A percentile compares a stretch with the other conserved stretches of the same genome.
Evolutionary conservation across 2,113 vertebrate genomes (phyloP).

Genomic region (Himantopus leucocephalus): DNA sequence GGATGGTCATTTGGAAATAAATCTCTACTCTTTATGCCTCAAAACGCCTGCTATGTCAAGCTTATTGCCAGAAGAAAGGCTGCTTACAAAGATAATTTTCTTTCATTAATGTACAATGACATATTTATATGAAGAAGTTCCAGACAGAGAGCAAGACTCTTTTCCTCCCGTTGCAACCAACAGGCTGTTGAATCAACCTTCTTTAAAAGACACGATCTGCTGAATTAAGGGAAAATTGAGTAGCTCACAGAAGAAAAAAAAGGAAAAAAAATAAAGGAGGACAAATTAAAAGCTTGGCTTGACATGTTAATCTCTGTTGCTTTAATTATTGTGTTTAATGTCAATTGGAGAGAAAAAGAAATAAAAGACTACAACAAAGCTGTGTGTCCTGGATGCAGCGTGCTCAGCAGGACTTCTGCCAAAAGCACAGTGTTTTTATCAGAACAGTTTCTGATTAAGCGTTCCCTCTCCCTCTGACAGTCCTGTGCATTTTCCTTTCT

Average conservation of each 20-base stretch:
- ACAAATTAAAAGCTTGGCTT: conserved; percentile 8
- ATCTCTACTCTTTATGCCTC: conserved; percentile 16
- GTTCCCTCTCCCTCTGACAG: not conserved
- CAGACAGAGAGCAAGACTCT: not conserved
- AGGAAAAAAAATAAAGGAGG: not conserved
- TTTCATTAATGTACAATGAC: conserved; percentile 11
- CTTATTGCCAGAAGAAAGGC: conserved; percentile 43
- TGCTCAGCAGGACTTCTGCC: conserved; percentile 16
- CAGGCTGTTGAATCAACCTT: not conserved
- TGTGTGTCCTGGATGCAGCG: not conserved
- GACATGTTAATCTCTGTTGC: conserved; percentile 37
- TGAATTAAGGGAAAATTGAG: conserved; percentile 33
- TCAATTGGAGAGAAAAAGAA: not conserved
- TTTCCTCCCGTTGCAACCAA: not conserved
- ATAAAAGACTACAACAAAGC: not conserved
- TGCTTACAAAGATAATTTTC: conserved; percentile 42
- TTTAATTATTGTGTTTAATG: conserved; percentile 47
- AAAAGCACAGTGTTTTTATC: conserved; percentile 12
- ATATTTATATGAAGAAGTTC: not conserved
- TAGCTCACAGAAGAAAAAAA: not conserved
- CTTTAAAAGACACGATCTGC: conserved; percentile 6
- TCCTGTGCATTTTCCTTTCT: not conserved
- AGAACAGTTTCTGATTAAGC: conserved; percentile 32
- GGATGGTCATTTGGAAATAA: conserved; percentile 39
- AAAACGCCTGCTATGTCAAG: not conserved